A percentile compares a stretch with the other conserved stretches of the same genome.
Evolutionary conservation across 2,797 vertebrate species (phyloP).

Genomic region (Melanotaenia trifasciata): DNA sequence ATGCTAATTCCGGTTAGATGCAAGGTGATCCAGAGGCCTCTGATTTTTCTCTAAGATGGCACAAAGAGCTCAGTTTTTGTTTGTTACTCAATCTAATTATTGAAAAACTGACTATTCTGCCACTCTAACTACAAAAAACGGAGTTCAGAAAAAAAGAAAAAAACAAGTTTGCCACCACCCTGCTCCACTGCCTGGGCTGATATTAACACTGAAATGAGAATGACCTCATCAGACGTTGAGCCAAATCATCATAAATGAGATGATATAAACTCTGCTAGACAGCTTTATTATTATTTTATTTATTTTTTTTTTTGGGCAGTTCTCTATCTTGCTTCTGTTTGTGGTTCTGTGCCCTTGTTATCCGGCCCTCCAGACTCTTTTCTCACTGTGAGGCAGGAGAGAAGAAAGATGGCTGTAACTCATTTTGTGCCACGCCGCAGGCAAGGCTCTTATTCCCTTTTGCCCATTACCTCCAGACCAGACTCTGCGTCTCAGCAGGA

Average conservation of each 20-base stretch:
- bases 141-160: slow-evolving; percentile 58
- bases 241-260: slow-evolving; percentile 72
- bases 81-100: slow-evolving; percentile 15
- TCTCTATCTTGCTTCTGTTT: slow-evolving; percentile 70
- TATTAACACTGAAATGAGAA: slow-evolving; percentile 66
- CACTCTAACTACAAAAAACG: slow-evolving; percentile 36
- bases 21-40: background rate
- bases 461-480: slow-evolving; percentile 72
- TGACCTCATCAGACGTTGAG: slow-evolving; percentile 71
- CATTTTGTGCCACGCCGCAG: slow-evolving; percentile 73
- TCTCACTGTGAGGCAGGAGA: slow-evolving; percentile 70
- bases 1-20: background rate
- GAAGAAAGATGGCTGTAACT: slow-evolving; percentile 79
- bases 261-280: slow-evolving; percentile 68
- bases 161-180: slow-evolving; percentile 38
- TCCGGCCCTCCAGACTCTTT: slow-evolving; percentile 73
- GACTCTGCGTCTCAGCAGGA: slow-evolving; percentile 68
- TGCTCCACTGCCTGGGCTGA: slow-evolving; percentile 51
- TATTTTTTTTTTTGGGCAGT: slow-evolving; percentile 33
- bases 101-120: slow-evolving; percentile 19
- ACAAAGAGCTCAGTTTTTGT: background rate
- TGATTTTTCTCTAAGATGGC: background rate
- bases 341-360: slow-evolving; percentile 76
- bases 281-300: slow-evolving; percentile 47
- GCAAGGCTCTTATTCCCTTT: slow-evolving; percentile 63